A percentile compares a stretch with the other conserved stretches of the same genome.
These are phyloP conservation scores for Enteromius afrohamiltoni DNA, from an alignment of 2,797 vertebrate genomes.

Conservation along the genomic window DNA sequence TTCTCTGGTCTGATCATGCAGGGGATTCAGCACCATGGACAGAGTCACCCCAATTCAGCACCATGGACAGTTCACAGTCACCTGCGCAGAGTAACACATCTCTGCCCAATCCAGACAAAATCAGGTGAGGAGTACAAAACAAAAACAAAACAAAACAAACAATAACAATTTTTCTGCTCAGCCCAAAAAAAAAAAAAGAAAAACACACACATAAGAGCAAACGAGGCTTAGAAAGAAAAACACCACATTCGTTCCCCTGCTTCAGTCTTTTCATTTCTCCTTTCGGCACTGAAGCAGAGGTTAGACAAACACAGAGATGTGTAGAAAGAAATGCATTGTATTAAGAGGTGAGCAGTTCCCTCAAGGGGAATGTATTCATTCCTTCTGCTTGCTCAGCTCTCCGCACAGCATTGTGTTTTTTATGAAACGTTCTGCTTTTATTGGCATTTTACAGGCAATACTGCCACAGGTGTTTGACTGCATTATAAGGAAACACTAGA, in stretches of 20 bases:
- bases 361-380: constrained; percentile 22
- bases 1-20: background rate
- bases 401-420: background rate
- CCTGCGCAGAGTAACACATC: background rate
- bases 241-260: background rate
- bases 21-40: background rate
- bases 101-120: background rate
- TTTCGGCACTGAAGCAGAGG: constrained; percentile 16
- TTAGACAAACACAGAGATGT: constrained; percentile 36
- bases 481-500: constrained; percentile 14
- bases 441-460: constrained; percentile 33
- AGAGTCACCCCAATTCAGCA: constrained; percentile 9
- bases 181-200: background rate
- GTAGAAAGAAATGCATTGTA: constrained; percentile 33
- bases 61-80: constrained; percentile 7
- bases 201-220: background rate
- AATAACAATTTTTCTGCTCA: background rate
- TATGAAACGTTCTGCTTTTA: constrained; percentile 43
- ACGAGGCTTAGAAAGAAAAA: constrained; percentile 15
- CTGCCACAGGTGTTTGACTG: constrained; percentile 31
- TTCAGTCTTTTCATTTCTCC: constrained; percentile 29
- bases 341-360: constrained; percentile 25
- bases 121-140: background rate
- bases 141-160: background rate
- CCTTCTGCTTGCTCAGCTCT: constrained; percentile 37